phyloP scores from a whole-genome alignment of 2,113 vertebrate genomes.

The Cinclus mexicanus region DNA sequence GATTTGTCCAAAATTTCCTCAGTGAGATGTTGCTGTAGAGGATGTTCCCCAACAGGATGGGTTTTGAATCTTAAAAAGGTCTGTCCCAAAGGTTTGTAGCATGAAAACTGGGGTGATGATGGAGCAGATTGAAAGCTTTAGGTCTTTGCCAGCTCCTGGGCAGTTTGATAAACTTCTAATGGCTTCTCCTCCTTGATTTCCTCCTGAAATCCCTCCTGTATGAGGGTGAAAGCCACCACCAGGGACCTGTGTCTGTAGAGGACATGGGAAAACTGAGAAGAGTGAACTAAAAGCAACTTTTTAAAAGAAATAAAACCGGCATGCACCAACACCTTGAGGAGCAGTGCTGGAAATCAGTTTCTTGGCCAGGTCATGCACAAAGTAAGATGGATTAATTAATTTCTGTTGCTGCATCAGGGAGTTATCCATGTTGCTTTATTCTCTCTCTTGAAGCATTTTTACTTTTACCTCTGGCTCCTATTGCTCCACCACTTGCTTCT shows the following conservation, averaged over 20 bases:
- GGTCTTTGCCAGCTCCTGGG: not conserved
- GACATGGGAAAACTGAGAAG: not conserved
- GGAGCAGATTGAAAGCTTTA: not conserved
- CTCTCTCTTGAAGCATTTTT: not conserved
- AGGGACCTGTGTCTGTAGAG: not conserved
- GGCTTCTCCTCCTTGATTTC: not conserved
- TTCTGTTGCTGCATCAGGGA: not conserved
- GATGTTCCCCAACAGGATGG: not conserved
- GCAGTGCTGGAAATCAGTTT: not conserved
- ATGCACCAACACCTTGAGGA: accelerated
- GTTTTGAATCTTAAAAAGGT: not conserved
- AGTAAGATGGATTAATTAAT: too few relatives aligned
- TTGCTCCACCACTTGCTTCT: not conserved
- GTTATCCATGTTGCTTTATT: not conserved
- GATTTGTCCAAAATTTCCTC: not conserved
- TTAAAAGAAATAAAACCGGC: not conserved
- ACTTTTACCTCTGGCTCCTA: not conserved
- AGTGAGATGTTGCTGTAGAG: accelerated
- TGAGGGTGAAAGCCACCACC: accelerated
- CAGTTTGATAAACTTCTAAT: not conserved
- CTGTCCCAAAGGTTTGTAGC: not conserved
- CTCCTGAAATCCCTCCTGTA: not conserved
- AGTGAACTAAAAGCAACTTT: not conserved
- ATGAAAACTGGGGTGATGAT: accelerated
- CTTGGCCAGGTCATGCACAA: too few relatives aligned